Percentiles rank a stretch among this genome's conserved stretches.
phyloP scores from a whole-genome alignment of 1,140 invertebrate genomes.

The Luehdorfia chinensis region DNA sequence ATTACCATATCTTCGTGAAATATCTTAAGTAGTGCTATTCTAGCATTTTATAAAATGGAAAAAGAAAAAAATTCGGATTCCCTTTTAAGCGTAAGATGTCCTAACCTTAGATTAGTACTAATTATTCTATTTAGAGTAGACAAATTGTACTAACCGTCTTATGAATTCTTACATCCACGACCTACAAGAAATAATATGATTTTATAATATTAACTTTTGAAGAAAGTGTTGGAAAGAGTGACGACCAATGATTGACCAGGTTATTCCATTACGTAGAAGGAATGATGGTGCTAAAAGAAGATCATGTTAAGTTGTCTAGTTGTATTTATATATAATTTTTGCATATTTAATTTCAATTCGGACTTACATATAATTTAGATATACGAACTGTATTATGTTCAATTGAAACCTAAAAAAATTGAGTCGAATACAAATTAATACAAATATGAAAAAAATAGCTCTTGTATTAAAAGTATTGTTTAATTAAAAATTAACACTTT shows the following conservation, averaged over 20 bases:
- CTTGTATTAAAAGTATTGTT: too few relatives aligned
- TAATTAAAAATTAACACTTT: too few relatives aligned
- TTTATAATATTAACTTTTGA: too few relatives aligned
- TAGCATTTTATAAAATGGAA: neutral
- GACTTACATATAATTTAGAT: constrained; percentile 16
- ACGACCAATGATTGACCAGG: too few relatives aligned
- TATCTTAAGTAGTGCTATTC: constrained; percentile 1
- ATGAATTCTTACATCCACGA: constrained; percentile 9
- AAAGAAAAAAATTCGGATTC: constrained; percentile 18
- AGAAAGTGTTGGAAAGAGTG: too few relatives aligned
- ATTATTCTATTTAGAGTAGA: constrained; percentile 39
- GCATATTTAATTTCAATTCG: constrained; percentile 21
- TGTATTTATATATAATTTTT: constrained; percentile 27
- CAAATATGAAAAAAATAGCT: neutral
- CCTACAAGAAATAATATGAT: too few relatives aligned
- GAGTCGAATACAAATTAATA: constrained; percentile 8
- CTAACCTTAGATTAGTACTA: constrained; percentile 33
- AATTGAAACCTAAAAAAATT: neutral
- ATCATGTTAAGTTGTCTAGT: constrained; percentile 26
- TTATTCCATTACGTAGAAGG: too few relatives aligned
- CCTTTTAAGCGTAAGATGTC: constrained; percentile 18
- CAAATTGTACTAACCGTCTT: constrained; percentile 37
- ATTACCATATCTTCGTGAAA: constrained; percentile 12
- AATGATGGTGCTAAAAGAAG: constrained; percentile 44
- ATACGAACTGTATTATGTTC: neutral